Conservation (phyloP, 2,888 invertebrate species). For the Pocota personata region DNA sequence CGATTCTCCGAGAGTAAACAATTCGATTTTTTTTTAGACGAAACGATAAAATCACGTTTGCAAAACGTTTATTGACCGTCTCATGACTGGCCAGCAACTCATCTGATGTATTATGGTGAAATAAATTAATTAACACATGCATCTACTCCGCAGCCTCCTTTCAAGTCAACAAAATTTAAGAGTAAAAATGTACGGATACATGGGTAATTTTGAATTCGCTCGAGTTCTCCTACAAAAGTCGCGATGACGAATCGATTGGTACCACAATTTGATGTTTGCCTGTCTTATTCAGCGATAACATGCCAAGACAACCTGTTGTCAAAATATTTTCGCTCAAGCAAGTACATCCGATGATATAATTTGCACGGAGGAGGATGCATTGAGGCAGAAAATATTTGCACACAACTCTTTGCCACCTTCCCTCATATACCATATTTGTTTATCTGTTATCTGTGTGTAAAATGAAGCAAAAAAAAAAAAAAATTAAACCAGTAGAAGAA, state of each 20-base stretch:
- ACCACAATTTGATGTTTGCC: not conserved
- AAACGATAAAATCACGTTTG: not conserved
- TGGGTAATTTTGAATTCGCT: not conserved
- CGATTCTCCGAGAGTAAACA: not conserved
- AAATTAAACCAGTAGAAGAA: not conserved
- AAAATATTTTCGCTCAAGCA: constrained; percentile 24
- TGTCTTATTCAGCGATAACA: not conserved
- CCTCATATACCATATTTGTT: constrained; percentile 15
- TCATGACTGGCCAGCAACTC: not conserved
- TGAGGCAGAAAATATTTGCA: constrained; percentile 16
- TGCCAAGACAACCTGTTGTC: constrained; percentile 21
- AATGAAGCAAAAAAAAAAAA: constrained; percentile 28
- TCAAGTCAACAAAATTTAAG: not conserved
- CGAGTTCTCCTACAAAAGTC: not conserved
- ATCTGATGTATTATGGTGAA: not conserved
- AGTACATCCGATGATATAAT: constrained; percentile 32
- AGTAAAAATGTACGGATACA: too few relatives aligned
- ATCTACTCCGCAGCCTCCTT: not conserved
- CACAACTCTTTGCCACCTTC: not conserved
- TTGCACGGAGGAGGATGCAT: not conserved
- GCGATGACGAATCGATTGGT: not conserved
- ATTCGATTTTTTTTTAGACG: not conserved
- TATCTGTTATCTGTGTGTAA: constrained; percentile 61
- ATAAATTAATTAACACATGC: constrained; percentile 1
- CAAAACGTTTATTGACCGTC: constrained; percentile 21